phyloP scores from a whole-genome alignment of 2,888 invertebrate genomes.

The Achlya flavicornis region DNA sequence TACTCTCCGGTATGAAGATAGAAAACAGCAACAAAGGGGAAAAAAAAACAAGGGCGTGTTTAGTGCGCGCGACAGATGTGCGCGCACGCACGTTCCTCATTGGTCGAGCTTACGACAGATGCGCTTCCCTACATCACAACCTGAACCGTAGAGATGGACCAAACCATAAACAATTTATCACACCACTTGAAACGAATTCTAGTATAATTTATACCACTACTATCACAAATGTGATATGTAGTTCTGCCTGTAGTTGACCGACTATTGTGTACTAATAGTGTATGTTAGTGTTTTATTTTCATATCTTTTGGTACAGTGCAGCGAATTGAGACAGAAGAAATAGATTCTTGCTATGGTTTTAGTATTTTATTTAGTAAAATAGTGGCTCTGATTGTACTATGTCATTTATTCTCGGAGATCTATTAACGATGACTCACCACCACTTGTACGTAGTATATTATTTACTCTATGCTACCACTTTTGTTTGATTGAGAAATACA shows the following conservation, averaged over 20 bases:
- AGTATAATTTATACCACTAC: slow-evolving; percentile 20
- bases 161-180: slow-evolving; percentile 51
- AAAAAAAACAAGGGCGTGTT: slow-evolving; percentile 60
- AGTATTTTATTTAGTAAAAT: too few relatives aligned
- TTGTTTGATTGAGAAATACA: slow-evolving; percentile 21
- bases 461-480: too few relatives aligned
- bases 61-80: slow-evolving; percentile 70
- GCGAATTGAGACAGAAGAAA: too few relatives aligned
- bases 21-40: slow-evolving; percentile 66
- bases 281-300: too few relatives aligned
- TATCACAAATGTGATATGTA: neutral
- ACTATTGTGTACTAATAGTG: slow-evolving; percentile 21
- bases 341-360: too few relatives aligned
- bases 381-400: too few relatives aligned
- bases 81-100: slow-evolving; percentile 63
- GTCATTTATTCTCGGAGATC: too few relatives aligned
- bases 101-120: slow-evolving; percentile 69
- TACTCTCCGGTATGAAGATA: slow-evolving; percentile 41
- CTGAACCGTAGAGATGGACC: slow-evolving; percentile 31
- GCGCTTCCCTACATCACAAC: slow-evolving; percentile 48
- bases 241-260: slow-evolving; percentile 10
- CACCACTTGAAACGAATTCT: slow-evolving; percentile 41
- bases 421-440: too few relatives aligned
- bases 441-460: too few relatives aligned
- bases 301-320: too few relatives aligned